Evolutionary conservation across 2,797 vertebrate species (phyloP).

Genomic region (Argyrosomus regius): DNA sequence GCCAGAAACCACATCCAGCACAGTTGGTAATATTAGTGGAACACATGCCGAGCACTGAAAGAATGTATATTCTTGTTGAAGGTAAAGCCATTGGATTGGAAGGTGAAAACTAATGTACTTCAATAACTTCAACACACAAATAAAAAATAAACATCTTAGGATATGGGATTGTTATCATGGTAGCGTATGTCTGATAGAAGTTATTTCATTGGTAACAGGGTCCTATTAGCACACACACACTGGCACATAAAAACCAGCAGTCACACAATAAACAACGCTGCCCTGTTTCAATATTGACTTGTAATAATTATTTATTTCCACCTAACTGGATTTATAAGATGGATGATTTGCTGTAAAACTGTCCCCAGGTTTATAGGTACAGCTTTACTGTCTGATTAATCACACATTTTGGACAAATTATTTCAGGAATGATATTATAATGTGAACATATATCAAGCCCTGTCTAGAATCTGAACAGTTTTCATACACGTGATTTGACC

Average conservation of each 20-base stretch:
- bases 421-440: background rate
- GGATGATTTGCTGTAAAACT: slow-evolving; percentile 20
- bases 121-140: background rate
- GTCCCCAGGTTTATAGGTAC: background rate
- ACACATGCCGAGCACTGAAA: background rate
- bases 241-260: background rate
- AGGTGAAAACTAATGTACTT: background rate
- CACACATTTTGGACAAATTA: slow-evolving; percentile 6
- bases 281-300: slow-evolving; percentile 8
- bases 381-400: slow-evolving; percentile 19
- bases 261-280: background rate
- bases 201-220: background rate
- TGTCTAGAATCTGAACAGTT: background rate
- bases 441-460: background rate
- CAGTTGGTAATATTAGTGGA: slow-evolving; percentile 5
- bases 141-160: background rate
- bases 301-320: slow-evolving; percentile 26
- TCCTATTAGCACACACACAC: background rate
- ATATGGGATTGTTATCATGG: background rate
- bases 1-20: background rate
- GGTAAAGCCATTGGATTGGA: background rate
- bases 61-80: background rate
- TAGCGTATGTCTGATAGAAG: background rate
- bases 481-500: slow-evolving; percentile 8
- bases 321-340: slow-evolving; percentile 40